These are phyloP conservation scores for Rhombomys opimus DNA, from an alignment of 2,113 vertebrate species.

Conservation along the genomic window DNA sequence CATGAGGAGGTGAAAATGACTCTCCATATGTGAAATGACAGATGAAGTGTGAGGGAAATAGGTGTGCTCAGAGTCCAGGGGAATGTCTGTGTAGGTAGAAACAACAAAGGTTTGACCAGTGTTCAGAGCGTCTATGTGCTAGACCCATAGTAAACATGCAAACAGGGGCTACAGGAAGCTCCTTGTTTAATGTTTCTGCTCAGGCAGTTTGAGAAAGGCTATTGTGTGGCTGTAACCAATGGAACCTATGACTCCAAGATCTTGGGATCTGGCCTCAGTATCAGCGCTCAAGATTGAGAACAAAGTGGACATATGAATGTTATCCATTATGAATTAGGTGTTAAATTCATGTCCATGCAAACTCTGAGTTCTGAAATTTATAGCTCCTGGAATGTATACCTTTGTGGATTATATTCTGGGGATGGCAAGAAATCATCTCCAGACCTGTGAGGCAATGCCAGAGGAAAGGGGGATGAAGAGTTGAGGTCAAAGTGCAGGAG, in stretches of 20 bases:
- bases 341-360: background rate
- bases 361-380: background rate
- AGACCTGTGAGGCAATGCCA: background rate
- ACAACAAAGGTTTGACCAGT: conserved; percentile 3
- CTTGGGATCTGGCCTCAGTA: background rate
- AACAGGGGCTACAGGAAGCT: background rate
- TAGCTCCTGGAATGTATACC: background rate
- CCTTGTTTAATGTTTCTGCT: background rate
- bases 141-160: background rate
- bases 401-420: background rate
- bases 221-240: background rate
- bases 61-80: background rate
- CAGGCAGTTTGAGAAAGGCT: background rate
- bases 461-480: background rate
- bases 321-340: background rate
- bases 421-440: background rate
- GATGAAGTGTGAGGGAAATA: background rate
- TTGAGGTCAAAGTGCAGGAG: background rate
- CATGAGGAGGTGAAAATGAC: background rate
- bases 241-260: background rate
- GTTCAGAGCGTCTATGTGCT: background rate
- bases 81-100: background rate
- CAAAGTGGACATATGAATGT: background rate
- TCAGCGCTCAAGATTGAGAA: background rate
- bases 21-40: background rate